These are phyloP conservation scores for Paralichthys olivaceus DNA, from an alignment of 2,113 vertebrate species.

Conservation along the genomic window DNA sequence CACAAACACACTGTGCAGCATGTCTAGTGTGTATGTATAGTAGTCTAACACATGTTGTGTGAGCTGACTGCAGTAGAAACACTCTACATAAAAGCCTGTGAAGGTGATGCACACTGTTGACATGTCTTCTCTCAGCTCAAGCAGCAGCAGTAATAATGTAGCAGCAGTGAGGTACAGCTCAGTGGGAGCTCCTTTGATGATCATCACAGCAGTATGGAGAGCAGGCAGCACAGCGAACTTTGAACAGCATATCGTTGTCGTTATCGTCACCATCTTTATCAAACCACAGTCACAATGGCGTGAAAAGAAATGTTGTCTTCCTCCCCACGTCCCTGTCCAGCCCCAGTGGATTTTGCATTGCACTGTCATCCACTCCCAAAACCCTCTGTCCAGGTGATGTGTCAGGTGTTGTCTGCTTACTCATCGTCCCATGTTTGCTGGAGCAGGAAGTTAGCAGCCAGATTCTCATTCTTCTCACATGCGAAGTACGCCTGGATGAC, in stretches of 20 bases:
- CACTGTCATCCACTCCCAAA: slow-evolving; percentile 20
- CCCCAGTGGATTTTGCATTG: slow-evolving; percentile 20
- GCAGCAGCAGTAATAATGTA: slow-evolving; percentile 55
- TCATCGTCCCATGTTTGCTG: slow-evolving; percentile 86
- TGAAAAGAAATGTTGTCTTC: slow-evolving; percentile 23
- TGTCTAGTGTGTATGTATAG: background rate
- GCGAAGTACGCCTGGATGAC: slow-evolving; percentile 86
- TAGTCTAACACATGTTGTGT: background rate
- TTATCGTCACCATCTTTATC: slow-evolving; percentile 3
- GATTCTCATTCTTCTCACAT: slow-evolving; percentile 85
- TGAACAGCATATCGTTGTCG: slow-evolving; percentile 25
- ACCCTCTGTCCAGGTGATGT: slow-evolving; percentile 19
- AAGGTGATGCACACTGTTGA: slow-evolving; percentile 43
- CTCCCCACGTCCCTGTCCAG: slow-evolving; percentile 5
- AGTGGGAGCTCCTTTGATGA: slow-evolving; percentile 37
- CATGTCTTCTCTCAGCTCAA: slow-evolving; percentile 45
- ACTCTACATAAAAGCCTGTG: background rate
- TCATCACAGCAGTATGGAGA: slow-evolving; percentile 57
- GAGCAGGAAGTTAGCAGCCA: slow-evolving; percentile 85
- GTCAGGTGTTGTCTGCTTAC: slow-evolving; percentile 47
- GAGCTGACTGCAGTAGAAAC: slow-evolving; percentile 2
- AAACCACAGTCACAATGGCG: slow-evolving; percentile 24
- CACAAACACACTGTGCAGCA: background rate
- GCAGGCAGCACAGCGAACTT: slow-evolving; percentile 47
- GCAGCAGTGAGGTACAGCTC: slow-evolving; percentile 67